These are phyloP conservation scores for Drosophila infuscata DNA, from an alignment of 2,888 invertebrate species.

Conservation along the genomic window DNA sequence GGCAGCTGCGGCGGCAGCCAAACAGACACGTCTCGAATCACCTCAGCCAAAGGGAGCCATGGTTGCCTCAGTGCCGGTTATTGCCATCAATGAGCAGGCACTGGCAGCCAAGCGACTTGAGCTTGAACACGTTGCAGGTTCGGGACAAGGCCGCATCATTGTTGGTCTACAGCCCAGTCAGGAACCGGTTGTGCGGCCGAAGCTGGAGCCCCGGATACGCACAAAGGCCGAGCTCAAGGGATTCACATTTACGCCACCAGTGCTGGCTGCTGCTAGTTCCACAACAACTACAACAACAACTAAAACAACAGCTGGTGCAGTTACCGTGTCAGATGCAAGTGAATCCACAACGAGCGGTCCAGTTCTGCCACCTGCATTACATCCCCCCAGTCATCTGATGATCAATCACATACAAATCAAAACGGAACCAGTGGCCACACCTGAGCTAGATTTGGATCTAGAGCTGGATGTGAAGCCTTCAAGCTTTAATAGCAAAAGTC, in stretches of 20 bases:
- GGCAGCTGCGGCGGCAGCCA: slow-evolving; percentile 58
- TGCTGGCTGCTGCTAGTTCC: slow-evolving; percentile 42
- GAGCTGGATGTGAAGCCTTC: slow-evolving; percentile 43
- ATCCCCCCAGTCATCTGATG: slow-evolving; percentile 38
- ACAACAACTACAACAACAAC: slow-evolving; percentile 42
- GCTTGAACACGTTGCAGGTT: not conserved
- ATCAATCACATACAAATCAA: slow-evolving; percentile 67
- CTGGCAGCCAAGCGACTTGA: slow-evolving; percentile 45
- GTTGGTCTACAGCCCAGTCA: slow-evolving; percentile 22
- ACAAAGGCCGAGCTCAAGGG: slow-evolving; percentile 94
- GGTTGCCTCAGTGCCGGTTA: slow-evolving; percentile 62
- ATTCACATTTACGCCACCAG: slow-evolving; percentile 80
- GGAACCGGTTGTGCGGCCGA: slow-evolving; percentile 37
- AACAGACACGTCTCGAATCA: slow-evolving; percentile 57
- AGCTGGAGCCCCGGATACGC: slow-evolving; percentile 87
- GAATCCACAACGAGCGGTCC: not conserved
- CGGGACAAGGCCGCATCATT: slow-evolving; percentile 20
- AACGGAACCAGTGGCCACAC: slow-evolving; percentile 50
- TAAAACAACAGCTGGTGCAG: not conserved
- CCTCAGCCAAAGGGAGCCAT: not conserved
- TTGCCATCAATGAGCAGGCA: slow-evolving; percentile 72
- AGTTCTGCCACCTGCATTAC: slow-evolving; percentile 30
- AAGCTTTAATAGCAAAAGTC: slow-evolving; percentile 38
- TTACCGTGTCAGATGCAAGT: not conserved
- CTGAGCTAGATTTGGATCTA: slow-evolving; percentile 29